Evolutionary conservation across 2,797 vertebrate species (phyloP), one percentile per base, ranked within the genome.

Genomic region (Pantherophis vulpinus): DNA sequence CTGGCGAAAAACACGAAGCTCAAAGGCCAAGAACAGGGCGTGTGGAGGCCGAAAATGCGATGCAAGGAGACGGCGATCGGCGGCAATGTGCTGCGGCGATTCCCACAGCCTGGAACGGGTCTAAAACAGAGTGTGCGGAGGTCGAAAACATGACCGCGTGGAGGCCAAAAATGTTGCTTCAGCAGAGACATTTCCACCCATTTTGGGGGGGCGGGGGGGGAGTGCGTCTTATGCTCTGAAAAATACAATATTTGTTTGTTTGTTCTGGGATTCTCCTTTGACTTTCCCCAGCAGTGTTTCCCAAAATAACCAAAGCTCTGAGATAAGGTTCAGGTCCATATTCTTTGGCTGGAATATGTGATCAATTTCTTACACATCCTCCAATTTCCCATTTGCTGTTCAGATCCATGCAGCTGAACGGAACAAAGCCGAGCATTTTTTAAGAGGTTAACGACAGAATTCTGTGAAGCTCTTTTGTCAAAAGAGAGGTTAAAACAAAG

Each of bases 171-270:
- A 51, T 51, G 47, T 6, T 5, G 54, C 6, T 51, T 51, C 47
- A 7, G 54, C 54, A 51, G 11, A 55, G 54, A 55, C 54, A 55
- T 55, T 55, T 55, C 54, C 54, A 55, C 2, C 11, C 54, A 55
- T 11, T 55, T 47, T 6, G 1, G 6, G 0, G 54, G 2, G 11
- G 54, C n/a, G n/a, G 54, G 10, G 2, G 11, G 54, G 2, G 10
- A 2, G 54, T 12, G 54, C 54, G 2, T 55, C 11, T 55, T 55
- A 55, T 55, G 2, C 54, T 12, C 54, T 3, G 54, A 55, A 55
- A 55, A 55, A 55, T 55, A 55, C 2, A 7, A 1, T 51, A 10
- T 61, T 61, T 11, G 63, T 7, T 70, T n/a, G 37, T 42, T 42
- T 42, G n/a, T 70, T 79, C 18, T 47, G 32, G 3, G 37, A 79